Evolutionary conservation across 1,140 invertebrate genomes (phyloP), one percentile per base, ranked within the genome.

Genomic region (Panulirus ornatus): DNA sequence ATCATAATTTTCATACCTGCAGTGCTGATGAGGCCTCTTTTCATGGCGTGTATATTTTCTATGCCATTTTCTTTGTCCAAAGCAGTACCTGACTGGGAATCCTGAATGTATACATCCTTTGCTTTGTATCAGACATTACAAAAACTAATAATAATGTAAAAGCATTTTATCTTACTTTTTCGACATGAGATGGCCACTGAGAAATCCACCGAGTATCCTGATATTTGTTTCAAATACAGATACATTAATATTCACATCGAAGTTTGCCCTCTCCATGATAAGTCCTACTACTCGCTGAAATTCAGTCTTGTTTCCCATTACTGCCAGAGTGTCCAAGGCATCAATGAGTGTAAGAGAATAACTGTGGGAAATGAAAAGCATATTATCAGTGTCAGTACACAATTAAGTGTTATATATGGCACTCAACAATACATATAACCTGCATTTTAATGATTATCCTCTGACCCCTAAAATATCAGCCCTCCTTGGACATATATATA

Each of bases 191-290:
- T 99, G 99, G 22, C 99, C 99, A 94, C 98, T 99, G 0, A 99
- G 94, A 11, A 99, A 94, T 8, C 99, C 99, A 42, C 99, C 99
- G 91, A 99, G 96, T 92, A 99, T 98, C 94, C 99, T 95, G 84
- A 99, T 99, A 94, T 99, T 99, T 5, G 99, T 99, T 95, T 99
- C 99, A 96, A 99, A 99, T 0, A 99, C 99, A 66, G 98, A 99
- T 0, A 99, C 99, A 95, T 99, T 99, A 42, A 99, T 99, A 93
- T 99, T 98, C 47, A 96, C 96, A 94, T 99, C 98, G 95, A 99
- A 99, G 93, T 99, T 96, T 91, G 96, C 95, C 93, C 96, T 97
- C 38, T 94, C 93, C 19, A 96, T 93, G 27, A 97, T 95, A 66
- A 99, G 95, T 84, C 97, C 95, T 1, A 97, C 97, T 0, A 99